These are phyloP conservation scores for Peromyscus leucopus DNA, from an alignment of 2,113 vertebrate species.

Conservation along the genomic window DNA sequence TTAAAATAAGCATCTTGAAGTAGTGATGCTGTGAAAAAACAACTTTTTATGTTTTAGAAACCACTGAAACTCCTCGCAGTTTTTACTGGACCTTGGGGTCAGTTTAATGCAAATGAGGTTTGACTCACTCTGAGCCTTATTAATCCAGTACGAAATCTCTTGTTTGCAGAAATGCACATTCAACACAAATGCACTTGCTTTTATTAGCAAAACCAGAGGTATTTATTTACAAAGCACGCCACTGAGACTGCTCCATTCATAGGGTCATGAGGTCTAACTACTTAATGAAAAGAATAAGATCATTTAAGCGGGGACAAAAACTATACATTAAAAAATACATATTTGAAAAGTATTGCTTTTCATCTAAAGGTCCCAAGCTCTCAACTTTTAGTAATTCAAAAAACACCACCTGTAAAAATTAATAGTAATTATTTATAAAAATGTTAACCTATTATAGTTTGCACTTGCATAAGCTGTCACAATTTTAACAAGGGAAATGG, in stretches of 20 bases:
- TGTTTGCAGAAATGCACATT: constrained; percentile 81
- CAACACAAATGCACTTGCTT: constrained; percentile 79
- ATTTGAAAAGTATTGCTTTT: neutral
- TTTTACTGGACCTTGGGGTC: constrained; percentile 80
- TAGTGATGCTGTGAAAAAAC: constrained; percentile 73
- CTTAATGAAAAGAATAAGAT: constrained; percentile 64
- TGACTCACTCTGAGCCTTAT: constrained; percentile 66
- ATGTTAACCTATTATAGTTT: constrained; percentile 82
- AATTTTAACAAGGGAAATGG: constrained; percentile 89
- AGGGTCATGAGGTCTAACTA: constrained; percentile 68
- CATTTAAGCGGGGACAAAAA: constrained; percentile 38
- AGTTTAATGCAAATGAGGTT: constrained; percentile 81
- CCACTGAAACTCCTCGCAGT: constrained; percentile 64
- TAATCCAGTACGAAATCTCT: constrained; percentile 79
- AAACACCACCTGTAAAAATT: constrained; percentile 81
- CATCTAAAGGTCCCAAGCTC: constrained; percentile 61
- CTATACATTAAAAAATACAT: neutral
- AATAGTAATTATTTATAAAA: constrained; percentile 87
- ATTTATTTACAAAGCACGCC: constrained; percentile 81
- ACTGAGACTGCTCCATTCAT: constrained; percentile 73
- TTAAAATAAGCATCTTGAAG: constrained; percentile 82
- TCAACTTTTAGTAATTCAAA: constrained; percentile 80
- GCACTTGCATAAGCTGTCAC: constrained; percentile 81
- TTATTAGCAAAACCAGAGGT: constrained; percentile 82
- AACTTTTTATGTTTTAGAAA: constrained; percentile 77